These are phyloP conservation scores for Acronicta psi DNA, from an alignment of 2,888 invertebrate genomes.

Conservation along the genomic window DNA sequence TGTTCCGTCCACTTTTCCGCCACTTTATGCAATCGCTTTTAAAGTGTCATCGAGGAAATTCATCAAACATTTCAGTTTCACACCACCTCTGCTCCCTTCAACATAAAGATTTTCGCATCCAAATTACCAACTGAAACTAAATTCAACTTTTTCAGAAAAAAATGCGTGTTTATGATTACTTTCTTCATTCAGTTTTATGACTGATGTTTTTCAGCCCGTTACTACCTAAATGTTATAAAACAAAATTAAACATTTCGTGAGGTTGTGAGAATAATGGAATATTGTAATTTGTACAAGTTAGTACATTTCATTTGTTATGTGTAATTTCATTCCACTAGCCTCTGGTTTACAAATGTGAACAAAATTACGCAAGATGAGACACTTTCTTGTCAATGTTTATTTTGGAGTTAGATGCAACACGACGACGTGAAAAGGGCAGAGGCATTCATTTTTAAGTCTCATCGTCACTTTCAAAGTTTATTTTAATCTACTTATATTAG, in stretches of 20 bases:
- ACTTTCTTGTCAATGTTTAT: slow-evolving; percentile 65
- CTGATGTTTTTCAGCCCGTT: slow-evolving; percentile 23
- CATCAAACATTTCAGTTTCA: slow-evolving; percentile 21
- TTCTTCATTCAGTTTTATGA: slow-evolving; percentile 32
- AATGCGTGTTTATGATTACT: slow-evolving; percentile 35
- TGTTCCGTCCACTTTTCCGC: slow-evolving; percentile 42
- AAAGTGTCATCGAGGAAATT: slow-evolving; percentile 43
- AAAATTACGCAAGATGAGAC: slow-evolving; percentile 63
- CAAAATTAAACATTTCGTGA: slow-evolving; percentile 9
- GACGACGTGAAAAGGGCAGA: slow-evolving; percentile 25
- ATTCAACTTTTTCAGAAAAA: slow-evolving; percentile 18
- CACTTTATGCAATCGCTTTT: slow-evolving; percentile 45
- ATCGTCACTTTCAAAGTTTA: slow-evolving; percentile 29
- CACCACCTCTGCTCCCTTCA: slow-evolving; percentile 3
- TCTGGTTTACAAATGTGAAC: slow-evolving; percentile 59
- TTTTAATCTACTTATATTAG: slow-evolving; percentile 29
- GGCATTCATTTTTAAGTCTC: slow-evolving; percentile 35
- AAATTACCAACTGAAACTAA: slow-evolving; percentile 13
- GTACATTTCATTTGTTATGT: slow-evolving; percentile 8
- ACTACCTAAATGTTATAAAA: slow-evolving; percentile 19
- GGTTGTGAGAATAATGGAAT: not conserved
- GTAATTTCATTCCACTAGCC: slow-evolving; percentile 3
- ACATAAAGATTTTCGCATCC: slow-evolving; percentile 5
- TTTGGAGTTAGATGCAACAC: slow-evolving; percentile 32
- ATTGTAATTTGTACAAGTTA: slow-evolving; percentile 2